These are phyloP conservation scores for Ochropleura leucogaster DNA, from an alignment of 2,888 invertebrate species.

Conservation along the genomic window DNA sequence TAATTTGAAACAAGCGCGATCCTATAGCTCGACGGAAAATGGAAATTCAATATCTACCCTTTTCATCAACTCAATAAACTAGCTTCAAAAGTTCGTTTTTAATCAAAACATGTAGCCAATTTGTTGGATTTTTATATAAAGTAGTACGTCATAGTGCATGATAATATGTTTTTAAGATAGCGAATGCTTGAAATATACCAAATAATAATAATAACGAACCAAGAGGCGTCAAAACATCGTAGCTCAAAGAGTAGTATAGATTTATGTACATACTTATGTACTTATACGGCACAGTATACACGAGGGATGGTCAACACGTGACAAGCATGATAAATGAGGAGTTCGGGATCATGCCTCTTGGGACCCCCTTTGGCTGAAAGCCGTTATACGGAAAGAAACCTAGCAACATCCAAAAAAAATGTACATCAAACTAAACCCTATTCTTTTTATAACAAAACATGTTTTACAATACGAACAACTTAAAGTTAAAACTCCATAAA, in stretches of 20 bases:
- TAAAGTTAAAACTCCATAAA: slow-evolving; percentile 78
- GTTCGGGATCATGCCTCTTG: slow-evolving; percentile 88
- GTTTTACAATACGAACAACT: slow-evolving; percentile 54
- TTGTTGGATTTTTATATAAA: slow-evolving; percentile 1
- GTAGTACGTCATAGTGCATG: background rate
- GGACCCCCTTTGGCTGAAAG: slow-evolving; percentile 85
- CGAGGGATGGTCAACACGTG: slow-evolving; percentile 90
- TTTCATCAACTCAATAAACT: slow-evolving; percentile 36
- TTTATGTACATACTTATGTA: slow-evolving; percentile 74
- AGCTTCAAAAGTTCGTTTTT: slow-evolving; percentile 37
- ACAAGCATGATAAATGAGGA: slow-evolving; percentile 90
- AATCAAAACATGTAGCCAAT: slow-evolving; percentile 32
- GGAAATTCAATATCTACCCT: slow-evolving; percentile 38
- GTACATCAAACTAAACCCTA: slow-evolving; percentile 71
- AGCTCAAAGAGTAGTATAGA: slow-evolving; percentile 66
- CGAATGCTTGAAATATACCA: slow-evolving; percentile 15
- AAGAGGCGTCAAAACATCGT: slow-evolving; percentile 58
- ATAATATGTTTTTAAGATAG: background rate
- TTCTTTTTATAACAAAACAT: slow-evolving; percentile 60
- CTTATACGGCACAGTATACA: slow-evolving; percentile 83
- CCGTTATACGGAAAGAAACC: slow-evolving; percentile 77
- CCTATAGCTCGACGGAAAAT: slow-evolving; percentile 21
- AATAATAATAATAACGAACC: slow-evolving; percentile 49
- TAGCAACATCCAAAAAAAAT: slow-evolving; percentile 70
- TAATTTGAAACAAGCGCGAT: slow-evolving; percentile 31